Base-by-base conservation (phyloP, 2,113 vertebrate genomes). In the Callocephalon fimbriatum region DNA sequence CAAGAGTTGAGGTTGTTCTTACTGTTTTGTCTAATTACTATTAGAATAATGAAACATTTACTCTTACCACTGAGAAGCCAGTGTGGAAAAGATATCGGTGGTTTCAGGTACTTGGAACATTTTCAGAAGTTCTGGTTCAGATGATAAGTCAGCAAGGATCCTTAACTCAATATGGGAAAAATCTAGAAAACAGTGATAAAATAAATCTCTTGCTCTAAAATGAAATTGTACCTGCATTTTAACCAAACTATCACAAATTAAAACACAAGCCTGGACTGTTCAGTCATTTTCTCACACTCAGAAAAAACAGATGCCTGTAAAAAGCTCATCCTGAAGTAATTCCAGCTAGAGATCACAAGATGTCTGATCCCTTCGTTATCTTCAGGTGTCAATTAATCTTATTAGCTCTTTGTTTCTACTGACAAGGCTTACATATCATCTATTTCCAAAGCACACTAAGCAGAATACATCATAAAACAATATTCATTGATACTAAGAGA, bases 141-240 rank as follows among this genome's bases (percentile, higher is more conserved):
- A 98, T 90, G 99, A 99, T 74, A 99, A 98, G 86, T 99, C 99
- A 93, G 99, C 99, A 93, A 99, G 98, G 86, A 99, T 99, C 85
- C 99, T 98, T 90, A 99, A 97, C 88, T 99, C 99, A 90, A 99
- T 98, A 96, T 99, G 99, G 81, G 99, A 99, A 97, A 99, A 99
- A 98, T 99, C 99, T 99, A 93, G 67, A 35, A 92, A 93, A 92
- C 3, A 93, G 59, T 21, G 11, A 75, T 72, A 53, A 90, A 94
- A 79, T 66, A 18, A 38, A 70, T 58, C n/a, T 68, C 6, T 42
- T 58, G 19, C 40, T 86, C 31, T 58, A 86, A 85, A 92, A 85
- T 32, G 45, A 85, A 91, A 72, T 22, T 20, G 25, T 6, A 35
- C 12, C 25, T 48, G 10, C 13, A 66, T 72, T 91, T 90, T 65